Percentiles rank a stretch among this genome's conserved stretches.
Evolutionary conservation across 1,140 invertebrate species (phyloP).

Genomic region (Stegodyphus dumicola): DNA sequence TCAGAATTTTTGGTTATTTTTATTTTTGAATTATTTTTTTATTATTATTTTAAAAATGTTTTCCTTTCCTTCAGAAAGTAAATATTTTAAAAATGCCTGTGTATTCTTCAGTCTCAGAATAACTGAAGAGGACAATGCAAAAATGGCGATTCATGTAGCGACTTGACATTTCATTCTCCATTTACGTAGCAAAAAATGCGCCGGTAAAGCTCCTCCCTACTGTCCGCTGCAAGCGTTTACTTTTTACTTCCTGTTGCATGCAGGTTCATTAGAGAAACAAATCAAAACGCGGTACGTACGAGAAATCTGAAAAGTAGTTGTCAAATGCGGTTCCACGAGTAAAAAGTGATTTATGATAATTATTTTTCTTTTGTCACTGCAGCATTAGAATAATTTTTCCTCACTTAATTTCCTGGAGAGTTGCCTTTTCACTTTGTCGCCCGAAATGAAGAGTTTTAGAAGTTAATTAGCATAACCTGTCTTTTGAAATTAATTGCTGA

Average conservation of each 20-base stretch:
- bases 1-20: no score
- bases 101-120: no score
- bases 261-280: conserved; percentile 18
- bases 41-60: no score
- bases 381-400: conserved; percentile 34
- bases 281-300: not conserved
- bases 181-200: no score
- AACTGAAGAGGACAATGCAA: no score
- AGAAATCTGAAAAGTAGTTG: conserved; percentile 32
- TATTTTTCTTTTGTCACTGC: conserved; percentile 9
- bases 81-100: no score
- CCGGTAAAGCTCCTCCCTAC: not conserved
- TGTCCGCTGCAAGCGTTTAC: not conserved
- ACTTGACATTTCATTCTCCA: no score
- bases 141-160: no score
- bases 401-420: conserved; percentile 2
- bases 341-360: conserved; percentile 44
- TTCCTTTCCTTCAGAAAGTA: no score
- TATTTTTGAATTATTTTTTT: no score
- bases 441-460: conserved; percentile 15
- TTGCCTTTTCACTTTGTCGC: conserved; percentile 10
- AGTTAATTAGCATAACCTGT: conserved; percentile 43
- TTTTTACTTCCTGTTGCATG: conserved; percentile 21
- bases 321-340: not conserved
- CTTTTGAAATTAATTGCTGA: conserved; percentile 39